These are phyloP conservation scores for Vombatus ursinus DNA, from an alignment of 2,113 vertebrate species.

Conservation along the genomic window DNA sequence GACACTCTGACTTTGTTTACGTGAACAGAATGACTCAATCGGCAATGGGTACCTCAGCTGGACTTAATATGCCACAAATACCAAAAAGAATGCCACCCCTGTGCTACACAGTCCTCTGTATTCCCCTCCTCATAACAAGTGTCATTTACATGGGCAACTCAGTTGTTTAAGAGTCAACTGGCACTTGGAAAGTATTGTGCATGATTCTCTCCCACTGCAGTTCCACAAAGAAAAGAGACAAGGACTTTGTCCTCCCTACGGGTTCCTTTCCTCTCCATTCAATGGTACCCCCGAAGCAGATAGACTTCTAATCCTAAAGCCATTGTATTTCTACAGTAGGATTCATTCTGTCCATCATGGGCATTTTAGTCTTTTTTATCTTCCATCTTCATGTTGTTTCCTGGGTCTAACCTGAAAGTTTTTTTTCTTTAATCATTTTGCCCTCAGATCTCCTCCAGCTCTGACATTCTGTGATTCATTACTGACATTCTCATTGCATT, in stretches of 20 bases:
- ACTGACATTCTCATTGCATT: neutral
- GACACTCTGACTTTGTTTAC: neutral
- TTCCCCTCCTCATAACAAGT: neutral
- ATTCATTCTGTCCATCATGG: neutral
- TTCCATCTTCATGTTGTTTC: neutral
- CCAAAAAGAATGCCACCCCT: neutral
- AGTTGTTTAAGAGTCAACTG: neutral
- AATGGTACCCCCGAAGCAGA: neutral
- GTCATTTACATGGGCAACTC: neutral
- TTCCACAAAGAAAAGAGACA: neutral
- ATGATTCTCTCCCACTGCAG: neutral
- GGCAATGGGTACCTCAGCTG: neutral
- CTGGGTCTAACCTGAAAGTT: neutral
- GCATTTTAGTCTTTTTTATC: neutral
- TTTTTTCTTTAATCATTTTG: neutral
- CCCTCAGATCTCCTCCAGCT: neutral
- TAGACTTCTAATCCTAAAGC: neutral
- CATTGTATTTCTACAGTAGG: neutral
- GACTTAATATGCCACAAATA: neutral
- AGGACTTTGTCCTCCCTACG: neutral
- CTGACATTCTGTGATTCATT: neutral
- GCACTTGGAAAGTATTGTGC: neutral
- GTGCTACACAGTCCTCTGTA: neutral
- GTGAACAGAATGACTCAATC: neutral
- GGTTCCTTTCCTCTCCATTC: neutral